These are phyloP conservation scores for Ammospiza maritima DNA, from an alignment of 2,797 vertebrate genomes.

Conservation along the genomic window DNA sequence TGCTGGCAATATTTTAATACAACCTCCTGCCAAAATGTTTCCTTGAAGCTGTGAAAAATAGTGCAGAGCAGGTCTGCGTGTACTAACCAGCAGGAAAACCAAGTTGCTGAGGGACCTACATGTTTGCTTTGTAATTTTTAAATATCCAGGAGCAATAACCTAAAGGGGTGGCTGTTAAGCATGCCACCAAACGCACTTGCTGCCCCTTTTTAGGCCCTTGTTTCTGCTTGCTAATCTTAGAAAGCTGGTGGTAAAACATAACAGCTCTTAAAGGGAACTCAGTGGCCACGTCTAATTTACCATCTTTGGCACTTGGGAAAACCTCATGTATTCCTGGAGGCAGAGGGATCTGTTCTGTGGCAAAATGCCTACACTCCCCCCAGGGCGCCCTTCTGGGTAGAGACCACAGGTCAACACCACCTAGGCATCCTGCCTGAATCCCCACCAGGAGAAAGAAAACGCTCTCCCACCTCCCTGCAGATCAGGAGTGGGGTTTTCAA, in stretches of 20 bases:
- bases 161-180: not conserved
- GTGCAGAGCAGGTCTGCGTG: not conserved
- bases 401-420: not conserved
- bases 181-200: not conserved
- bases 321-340: not conserved
- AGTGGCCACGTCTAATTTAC: not conserved
- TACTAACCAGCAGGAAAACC: slow-evolving; percentile 33
- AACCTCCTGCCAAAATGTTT: slow-evolving; percentile 27
- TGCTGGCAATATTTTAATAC: not conserved
- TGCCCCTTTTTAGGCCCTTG: not conserved
- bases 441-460: slow-evolving; percentile 61
- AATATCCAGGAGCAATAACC: not conserved
- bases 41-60: slow-evolving; percentile 9
- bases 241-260: not conserved
- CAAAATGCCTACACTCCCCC: not conserved
- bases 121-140: slow-evolving; percentile 13
- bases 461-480: slow-evolving; percentile 59
- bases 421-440: slow-evolving; percentile 5
- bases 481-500: slow-evolving; percentile 64
- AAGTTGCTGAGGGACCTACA: not conserved
- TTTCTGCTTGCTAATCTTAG: slow-evolving; percentile 29
- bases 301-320: not conserved
- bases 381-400: not conserved
- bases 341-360: not conserved
- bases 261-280: slow-evolving; percentile 1